phyloP scores from a whole-genome alignment of 2,113 vertebrate species.

The Triplophysa siluroides region DNA sequence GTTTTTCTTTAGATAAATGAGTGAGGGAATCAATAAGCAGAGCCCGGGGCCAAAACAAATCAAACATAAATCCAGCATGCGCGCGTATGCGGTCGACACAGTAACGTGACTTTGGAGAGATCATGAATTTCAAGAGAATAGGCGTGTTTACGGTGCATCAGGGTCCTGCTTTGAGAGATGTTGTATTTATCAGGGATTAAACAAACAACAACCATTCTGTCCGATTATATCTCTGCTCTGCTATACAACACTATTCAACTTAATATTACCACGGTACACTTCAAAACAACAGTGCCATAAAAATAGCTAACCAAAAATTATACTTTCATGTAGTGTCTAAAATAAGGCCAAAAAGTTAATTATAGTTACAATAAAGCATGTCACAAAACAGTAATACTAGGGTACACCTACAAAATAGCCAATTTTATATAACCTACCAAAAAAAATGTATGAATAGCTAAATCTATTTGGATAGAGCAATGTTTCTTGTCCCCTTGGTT shows the following conservation, averaged over 20 bases:
- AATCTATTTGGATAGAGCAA: too few relatives aligned
- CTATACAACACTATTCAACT: too few relatives aligned
- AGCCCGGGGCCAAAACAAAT: conserved; percentile 20
- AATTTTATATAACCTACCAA: too few relatives aligned
- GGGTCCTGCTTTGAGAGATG: not conserved
- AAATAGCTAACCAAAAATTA: too few relatives aligned
- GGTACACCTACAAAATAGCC: too few relatives aligned
- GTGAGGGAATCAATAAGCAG: conserved; percentile 20
- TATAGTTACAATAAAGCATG: too few relatives aligned
- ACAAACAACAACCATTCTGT: not conserved
- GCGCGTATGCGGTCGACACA: not conserved
- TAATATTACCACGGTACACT: too few relatives aligned
- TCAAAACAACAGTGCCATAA: too few relatives aligned
- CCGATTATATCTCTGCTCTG: not conserved
- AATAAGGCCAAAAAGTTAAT: too few relatives aligned
- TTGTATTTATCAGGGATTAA: conserved; percentile 17
- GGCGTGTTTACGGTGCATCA: not conserved
- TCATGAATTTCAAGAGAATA: not conserved
- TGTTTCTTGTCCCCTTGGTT: not conserved
- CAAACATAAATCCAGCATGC: conserved; percentile 37
- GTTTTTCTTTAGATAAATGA: conserved; percentile 37
- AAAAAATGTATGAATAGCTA: too few relatives aligned
- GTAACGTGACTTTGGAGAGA: conserved; percentile 12
- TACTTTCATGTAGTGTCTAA: too few relatives aligned
- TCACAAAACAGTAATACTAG: too few relatives aligned